phyloP scores from a whole-genome alignment of 2,113 vertebrate genomes.

The mouse (Mus musculus) region DNA sequence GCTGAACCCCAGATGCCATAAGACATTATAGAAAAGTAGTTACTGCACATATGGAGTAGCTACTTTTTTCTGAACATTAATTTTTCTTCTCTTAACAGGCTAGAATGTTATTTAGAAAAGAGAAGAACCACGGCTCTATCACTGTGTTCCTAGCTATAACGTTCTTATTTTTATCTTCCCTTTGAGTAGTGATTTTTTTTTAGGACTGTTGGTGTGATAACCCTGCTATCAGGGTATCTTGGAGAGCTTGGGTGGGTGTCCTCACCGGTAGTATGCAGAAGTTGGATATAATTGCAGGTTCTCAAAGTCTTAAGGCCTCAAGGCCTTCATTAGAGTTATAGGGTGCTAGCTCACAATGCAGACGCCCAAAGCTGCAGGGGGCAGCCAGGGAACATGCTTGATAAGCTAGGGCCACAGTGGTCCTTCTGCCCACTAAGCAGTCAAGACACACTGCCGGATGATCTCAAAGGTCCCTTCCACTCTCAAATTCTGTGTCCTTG shows the following conservation, averaged over 20 bases:
- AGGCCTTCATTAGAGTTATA: background rate
- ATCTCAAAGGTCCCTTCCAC: slow-evolving; percentile 78
- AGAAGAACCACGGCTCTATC: background rate
- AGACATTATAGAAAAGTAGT: slow-evolving; percentile 79
- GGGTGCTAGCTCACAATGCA: background rate
- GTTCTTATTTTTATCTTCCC: slow-evolving; percentile 28
- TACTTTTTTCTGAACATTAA: slow-evolving; percentile 79
- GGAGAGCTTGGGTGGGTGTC: background rate
- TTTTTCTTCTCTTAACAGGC: slow-evolving; percentile 77
- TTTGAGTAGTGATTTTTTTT: background rate
- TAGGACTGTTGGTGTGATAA: background rate
- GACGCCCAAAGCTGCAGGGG: background rate
- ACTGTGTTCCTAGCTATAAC: slow-evolving; percentile 5
- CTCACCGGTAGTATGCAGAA: background rate
- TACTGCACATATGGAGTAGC: slow-evolving; percentile 75
- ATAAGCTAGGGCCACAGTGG: background rate
- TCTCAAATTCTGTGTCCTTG: slow-evolving; percentile 48
- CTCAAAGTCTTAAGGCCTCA: background rate
- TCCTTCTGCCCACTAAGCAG: background rate
- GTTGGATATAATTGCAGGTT: background rate
- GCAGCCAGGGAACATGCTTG: background rate
- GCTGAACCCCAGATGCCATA: slow-evolving; percentile 81
- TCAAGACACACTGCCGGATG: slow-evolving; percentile 50
- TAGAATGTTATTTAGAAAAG: slow-evolving; percentile 72
- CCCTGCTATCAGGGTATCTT: background rate